Conservation (phyloP, 2,797 vertebrate species). For the Macropus fuliginosus region DNA sequence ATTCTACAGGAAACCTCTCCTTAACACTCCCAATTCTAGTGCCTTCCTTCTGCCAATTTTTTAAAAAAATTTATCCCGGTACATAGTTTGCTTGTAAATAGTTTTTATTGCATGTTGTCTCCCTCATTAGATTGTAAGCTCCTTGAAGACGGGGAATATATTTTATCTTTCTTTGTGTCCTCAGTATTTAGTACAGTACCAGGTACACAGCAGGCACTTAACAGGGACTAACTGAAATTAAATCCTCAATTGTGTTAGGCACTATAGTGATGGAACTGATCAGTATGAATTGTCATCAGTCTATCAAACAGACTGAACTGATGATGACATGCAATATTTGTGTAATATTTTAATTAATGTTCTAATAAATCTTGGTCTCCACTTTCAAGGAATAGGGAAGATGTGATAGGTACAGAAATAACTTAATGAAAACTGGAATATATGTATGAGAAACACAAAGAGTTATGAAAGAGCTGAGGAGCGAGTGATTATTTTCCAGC, state of each 20-base stretch:
- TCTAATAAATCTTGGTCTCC: not conserved
- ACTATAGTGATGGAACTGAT: not conserved
- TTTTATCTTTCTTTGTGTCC: not conserved
- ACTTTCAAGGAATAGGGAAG: not conserved
- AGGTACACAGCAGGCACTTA: not conserved
- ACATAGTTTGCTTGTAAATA: not conserved
- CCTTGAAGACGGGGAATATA: not conserved
- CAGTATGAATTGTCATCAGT: not conserved
- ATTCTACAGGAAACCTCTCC: not conserved
- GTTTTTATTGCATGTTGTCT: not conserved
- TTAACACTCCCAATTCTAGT: not conserved
- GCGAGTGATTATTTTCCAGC: not conserved
- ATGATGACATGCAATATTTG: not conserved
- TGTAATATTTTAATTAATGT: not conserved
- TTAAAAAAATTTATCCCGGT: not conserved
- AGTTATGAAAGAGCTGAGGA: not conserved
- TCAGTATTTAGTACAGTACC: not conserved
- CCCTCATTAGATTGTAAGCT: not conserved
- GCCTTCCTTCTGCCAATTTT: not conserved
- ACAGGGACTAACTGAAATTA: not conserved
- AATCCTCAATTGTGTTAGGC: not conserved
- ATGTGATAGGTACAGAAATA: not conserved
- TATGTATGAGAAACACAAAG: not conserved
- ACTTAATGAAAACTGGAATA: not conserved
- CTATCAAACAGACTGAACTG: not conserved